phyloP scores from a whole-genome alignment of 2,113 vertebrate genomes.

The Pardalotus punctatus region DNA sequence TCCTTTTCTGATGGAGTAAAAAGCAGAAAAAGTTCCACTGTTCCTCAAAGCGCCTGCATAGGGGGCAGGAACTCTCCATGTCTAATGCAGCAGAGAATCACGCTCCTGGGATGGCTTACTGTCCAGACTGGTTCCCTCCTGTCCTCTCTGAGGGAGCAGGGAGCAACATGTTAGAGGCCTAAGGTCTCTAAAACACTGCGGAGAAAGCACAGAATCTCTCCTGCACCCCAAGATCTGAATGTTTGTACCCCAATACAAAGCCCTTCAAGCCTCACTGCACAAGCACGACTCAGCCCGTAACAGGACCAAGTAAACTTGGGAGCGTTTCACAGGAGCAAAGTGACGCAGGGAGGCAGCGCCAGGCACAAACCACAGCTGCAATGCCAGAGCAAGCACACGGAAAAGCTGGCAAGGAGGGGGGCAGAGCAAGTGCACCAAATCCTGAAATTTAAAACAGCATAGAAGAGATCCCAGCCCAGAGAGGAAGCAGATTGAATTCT shows the following conservation, averaged over 20 bases:
- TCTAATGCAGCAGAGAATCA: accelerated
- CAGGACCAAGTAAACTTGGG: accelerated
- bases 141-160: background rate
- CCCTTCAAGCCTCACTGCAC: accelerated
- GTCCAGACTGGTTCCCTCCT: no score
- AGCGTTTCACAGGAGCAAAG: background rate
- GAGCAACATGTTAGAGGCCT: background rate
- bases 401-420: background rate
- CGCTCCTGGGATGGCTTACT: background rate
- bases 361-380: background rate
- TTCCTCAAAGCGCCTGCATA: background rate
- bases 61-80: background rate
- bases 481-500: background rate
- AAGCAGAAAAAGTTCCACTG: background rate
- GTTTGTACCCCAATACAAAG: background rate
- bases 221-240: accelerated
- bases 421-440: background rate
- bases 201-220: accelerated
- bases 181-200: background rate
- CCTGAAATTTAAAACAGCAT: accelerated
- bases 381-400: background rate
- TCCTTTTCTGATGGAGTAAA: background rate
- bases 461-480: background rate
- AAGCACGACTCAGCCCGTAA: accelerated
- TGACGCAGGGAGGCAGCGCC: accelerated